Percentiles rank a stretch among this genome's conserved stretches.
Conservation (phyloP, 1,140 invertebrate genomes). For the Aphelenchoides besseyi region DNA sequence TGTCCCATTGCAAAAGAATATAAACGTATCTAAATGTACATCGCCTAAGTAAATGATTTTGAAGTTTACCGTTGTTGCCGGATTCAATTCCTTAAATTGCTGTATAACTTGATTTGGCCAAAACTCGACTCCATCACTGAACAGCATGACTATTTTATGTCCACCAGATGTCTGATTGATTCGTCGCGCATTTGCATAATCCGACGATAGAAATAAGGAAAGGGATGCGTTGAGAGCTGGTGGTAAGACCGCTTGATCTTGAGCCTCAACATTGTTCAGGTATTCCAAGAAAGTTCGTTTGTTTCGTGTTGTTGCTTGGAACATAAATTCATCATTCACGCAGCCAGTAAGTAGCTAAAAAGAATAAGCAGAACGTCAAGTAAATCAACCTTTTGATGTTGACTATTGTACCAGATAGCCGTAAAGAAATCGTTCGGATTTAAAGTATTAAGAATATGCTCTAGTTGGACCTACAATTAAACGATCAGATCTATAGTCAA, state of each 20-base stretch:
- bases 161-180: slow-evolving; percentile 41
- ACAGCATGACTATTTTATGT: slow-evolving; percentile 55
- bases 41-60: too few relatives aligned
- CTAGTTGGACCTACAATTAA: slow-evolving; percentile 25
- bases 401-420: slow-evolving; percentile 46
- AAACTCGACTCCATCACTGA: slow-evolving; percentile 61
- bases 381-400: too few relatives aligned
- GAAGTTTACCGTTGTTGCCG: slow-evolving; percentile 34
- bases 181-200: neutral
- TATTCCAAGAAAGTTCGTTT: slow-evolving; percentile 52
- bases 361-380: slow-evolving; percentile 6
- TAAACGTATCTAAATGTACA: slow-evolving; percentile 46
- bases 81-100: slow-evolving; percentile 37
- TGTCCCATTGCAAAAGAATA: slow-evolving; percentile 61
- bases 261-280: slow-evolving; percentile 54
- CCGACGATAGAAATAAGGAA: slow-evolving; percentile 30
- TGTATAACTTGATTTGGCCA: slow-evolving; percentile 55
- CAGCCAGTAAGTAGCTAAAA: slow-evolving; percentile 23
- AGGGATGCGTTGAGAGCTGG: slow-evolving; percentile 56
- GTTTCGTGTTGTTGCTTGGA: slow-evolving; percentile 40
- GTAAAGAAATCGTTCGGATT: slow-evolving; percentile 47
- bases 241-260: slow-evolving; percentile 55
- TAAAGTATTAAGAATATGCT: slow-evolving; percentile 38
- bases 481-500: neutral
- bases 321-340: slow-evolving; percentile 1